Evolutionary conservation across 2,113 vertebrate species (phyloP), one percentile per base, ranked within the genome.

Genomic region (Cricetomys ansorgei): DNA sequence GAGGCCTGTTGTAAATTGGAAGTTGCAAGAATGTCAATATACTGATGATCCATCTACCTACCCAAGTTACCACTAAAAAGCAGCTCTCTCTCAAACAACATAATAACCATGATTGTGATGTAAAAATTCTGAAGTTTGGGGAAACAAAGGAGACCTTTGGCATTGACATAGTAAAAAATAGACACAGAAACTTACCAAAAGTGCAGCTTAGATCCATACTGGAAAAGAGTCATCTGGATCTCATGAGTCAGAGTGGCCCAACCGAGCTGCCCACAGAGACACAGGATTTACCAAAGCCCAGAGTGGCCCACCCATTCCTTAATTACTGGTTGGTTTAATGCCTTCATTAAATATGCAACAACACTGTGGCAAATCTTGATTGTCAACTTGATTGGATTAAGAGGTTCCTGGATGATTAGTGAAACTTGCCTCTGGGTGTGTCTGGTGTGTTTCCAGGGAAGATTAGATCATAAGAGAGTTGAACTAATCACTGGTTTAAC

Each of bases 321-420:
- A 91, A 91, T 57, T 91, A 81, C 64, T 64, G 43, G 64, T 91
- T 57, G 62, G 48, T 57, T 91, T 57, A 57, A 70, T 81, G 64
- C 89, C 34, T 45, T 91, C 76, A 81, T 80, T 91, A 91, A 69
- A 23, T 69, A 81, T 65, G 59, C 89, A 10, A 65, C 45, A 29
- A 13, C 55, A 53, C 59, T n/a, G 75, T 67, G 89, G 45, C 31
- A 40, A 90, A 31, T 91, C 89, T 67, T 90, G 88, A 90, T 65
- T 79, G 89, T 80, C 89, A 67, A 67, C 45, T 91, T 91, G 89
- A 91, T 91, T 91, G 89, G 89, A 91, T 91, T 79, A 91, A 80
- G 62, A 80, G 89, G 64, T 91, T 80, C 75, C 62, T 67, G 27
- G 89, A 59, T 48, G 89, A 91, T 91, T 91, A 53, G 75, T n/a